Base-by-base conservation (phyloP, 2,113 vertebrate genomes). In the Varanus komodoensis region DNA sequence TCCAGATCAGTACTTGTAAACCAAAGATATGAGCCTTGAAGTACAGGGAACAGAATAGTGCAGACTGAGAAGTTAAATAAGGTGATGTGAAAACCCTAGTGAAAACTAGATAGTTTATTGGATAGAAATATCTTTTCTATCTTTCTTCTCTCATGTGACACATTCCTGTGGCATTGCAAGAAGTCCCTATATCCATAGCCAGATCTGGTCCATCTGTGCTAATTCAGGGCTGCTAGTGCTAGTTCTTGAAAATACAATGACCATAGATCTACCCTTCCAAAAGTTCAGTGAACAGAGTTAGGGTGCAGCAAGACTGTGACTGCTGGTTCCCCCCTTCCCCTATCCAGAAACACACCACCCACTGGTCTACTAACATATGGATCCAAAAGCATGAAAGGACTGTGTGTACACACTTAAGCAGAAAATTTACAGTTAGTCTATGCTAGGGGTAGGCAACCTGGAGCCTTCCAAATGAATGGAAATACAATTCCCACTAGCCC, bases 61-160 rank as follows among this genome's bases (percentile, higher is more conserved):
- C 50, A 87, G 61, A 79, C 68, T 84, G 69, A 84, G 27, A 69
- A 68, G 38, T 80, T 84, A 84, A 78, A 79, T 8, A 67, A 79
- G 27, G 52, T 48, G 15, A n/a, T 52, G 19, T 79, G 29, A 15
- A 44, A 44, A 23, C 17, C 4, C 61, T 87, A 23, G 32, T 79
- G 75, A 79, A 87, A 57, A 44, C 17, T 80, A 68, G 29, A 52
- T 50, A 79, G 17, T 50, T 15, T 50, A 19, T 87, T 48, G 78
- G 86, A 68, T n/a, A 48, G 27, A 67, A 8, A 82, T 48, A 9
- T 78, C 12, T 34, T 68, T 34, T 14, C n/a, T 34, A n/a, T 44
- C 71, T 52, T 8, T 23, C 21, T 25, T 12, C 21, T 44, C 17
- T 75, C 71, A 75, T 6, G 29, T n/a, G 21, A 19, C 9, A 44